phyloP scores from a whole-genome alignment of 1,140 invertebrate genomes.

The Musca vetustissima region DNA sequence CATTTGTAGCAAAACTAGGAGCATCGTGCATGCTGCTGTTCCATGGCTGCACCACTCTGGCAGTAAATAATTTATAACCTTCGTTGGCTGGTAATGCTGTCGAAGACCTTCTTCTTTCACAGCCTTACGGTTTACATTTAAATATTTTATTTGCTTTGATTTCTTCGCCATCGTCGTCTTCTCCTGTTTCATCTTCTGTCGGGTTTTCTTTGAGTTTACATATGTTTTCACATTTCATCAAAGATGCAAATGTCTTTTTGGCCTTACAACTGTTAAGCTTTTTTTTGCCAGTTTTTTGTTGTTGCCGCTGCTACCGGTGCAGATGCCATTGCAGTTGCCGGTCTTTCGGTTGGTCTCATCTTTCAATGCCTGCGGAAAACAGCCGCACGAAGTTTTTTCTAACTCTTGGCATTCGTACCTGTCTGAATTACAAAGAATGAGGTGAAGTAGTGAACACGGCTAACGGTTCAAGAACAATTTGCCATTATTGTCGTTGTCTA shows the following conservation, averaged over 20 bases:
- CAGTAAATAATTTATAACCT: slow-evolving; percentile 16
- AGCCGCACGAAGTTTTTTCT: not conserved
- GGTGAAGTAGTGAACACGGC: no score
- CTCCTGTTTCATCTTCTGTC: not conserved
- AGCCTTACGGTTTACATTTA: not conserved
- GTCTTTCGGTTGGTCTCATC: not conserved
- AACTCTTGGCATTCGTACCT: slow-evolving; percentile 11
- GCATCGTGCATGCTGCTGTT: not conserved
- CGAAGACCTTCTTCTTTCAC: not conserved
- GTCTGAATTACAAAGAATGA: no score
- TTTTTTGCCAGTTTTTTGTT: not conserved
- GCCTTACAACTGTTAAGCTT: slow-evolving; percentile 4
- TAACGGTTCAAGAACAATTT: not conserved
- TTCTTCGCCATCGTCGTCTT: not conserved
- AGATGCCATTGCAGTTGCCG: not conserved
- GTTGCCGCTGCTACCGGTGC: not conserved
- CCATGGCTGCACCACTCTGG: not conserved
- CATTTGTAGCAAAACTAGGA: slow-evolving; percentile 7
- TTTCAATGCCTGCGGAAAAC: not conserved
- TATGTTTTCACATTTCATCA: slow-evolving; percentile 18
- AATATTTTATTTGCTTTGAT: slow-evolving; percentile 14
- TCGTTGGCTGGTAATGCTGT: not conserved
- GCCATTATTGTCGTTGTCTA: slow-evolving; percentile 23
- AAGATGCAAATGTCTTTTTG: slow-evolving; percentile 16
- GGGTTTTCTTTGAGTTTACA: not conserved